These are phyloP conservation scores for Thalassophryne amazonica DNA, from an alignment of 2,797 vertebrate species.

Conservation along the genomic window DNA sequence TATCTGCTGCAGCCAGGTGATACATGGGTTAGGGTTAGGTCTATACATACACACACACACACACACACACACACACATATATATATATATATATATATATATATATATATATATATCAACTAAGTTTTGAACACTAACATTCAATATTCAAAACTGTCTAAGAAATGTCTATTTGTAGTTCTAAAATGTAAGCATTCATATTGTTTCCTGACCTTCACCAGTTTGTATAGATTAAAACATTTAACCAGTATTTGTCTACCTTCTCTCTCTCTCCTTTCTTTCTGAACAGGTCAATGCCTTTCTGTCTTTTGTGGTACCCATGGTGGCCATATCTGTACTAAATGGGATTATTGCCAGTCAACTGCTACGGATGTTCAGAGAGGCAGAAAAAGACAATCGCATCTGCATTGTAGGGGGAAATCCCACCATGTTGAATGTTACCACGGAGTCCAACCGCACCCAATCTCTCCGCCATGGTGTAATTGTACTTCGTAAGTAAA, in stretches of 20 bases:
- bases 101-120: too few species aligned
- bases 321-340: constrained; percentile 88
- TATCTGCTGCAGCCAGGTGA: too few species aligned
- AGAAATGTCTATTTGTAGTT: too few species aligned
- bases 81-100: too few species aligned
- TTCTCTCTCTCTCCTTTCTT: background rate
- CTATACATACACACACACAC: too few species aligned
- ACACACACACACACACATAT: too few species aligned
- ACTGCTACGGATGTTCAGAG: constrained; percentile 89
- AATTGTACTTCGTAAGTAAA: constrained; percentile 79
- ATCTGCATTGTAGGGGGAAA: constrained; percentile 82
- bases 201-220: background rate
- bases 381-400: constrained; percentile 88
- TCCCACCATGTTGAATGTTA: constrained; percentile 83
- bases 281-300: constrained; percentile 86
- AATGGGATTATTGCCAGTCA: constrained; percentile 95
- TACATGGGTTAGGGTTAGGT: background rate
- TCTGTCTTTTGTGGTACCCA: constrained; percentile 91
- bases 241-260: background rate
- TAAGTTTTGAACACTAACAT: too few species aligned
- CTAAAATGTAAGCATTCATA: too few species aligned
- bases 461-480: constrained; percentile 93
- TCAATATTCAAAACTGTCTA: too few species aligned
- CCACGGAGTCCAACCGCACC: constrained; percentile 87
- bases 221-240: background rate